phyloP scores from a whole-genome alignment of 2,113 vertebrate genomes.

The Gallinago media region DNA sequence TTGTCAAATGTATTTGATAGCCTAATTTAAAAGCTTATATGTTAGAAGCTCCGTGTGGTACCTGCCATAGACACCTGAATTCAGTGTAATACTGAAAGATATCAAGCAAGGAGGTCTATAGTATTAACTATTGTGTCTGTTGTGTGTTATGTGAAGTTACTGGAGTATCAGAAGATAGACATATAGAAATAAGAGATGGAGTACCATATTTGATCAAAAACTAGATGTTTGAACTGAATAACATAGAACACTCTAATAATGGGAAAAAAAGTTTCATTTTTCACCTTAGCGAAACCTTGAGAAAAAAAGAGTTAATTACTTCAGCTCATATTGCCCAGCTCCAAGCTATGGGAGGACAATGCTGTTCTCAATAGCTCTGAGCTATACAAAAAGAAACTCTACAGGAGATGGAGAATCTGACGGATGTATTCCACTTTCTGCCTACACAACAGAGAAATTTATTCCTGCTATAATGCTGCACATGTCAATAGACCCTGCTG shows the following conservation, averaged over 20 bases:
- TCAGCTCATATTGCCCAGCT: not conserved
- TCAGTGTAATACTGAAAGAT: not conserved
- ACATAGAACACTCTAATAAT: not conserved
- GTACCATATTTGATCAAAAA: not conserved
- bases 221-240: not conserved
- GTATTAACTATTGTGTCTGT: not conserved
- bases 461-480: not conserved
- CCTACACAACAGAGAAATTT: not conserved
- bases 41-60: not conserved
- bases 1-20: not conserved
- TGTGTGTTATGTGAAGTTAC: not conserved
- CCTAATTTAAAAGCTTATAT: not conserved
- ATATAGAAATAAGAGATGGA: not conserved
- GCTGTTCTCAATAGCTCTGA: not conserved
- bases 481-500: not conserved
- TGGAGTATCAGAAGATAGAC: not conserved
- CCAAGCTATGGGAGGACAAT: not conserved
- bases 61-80: not conserved
- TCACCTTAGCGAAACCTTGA: not conserved
- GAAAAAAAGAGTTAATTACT: not conserved
- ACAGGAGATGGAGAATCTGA: not conserved
- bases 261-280: not conserved
- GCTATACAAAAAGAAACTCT: not conserved
- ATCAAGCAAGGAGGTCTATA: not conserved
- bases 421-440: not conserved